Percentiles rank a stretch among this genome's conserved stretches.
These are phyloP conservation scores for Pachypanchax playfairii DNA, from an alignment of 2,113 vertebrate genomes.

Conservation along the genomic window DNA sequence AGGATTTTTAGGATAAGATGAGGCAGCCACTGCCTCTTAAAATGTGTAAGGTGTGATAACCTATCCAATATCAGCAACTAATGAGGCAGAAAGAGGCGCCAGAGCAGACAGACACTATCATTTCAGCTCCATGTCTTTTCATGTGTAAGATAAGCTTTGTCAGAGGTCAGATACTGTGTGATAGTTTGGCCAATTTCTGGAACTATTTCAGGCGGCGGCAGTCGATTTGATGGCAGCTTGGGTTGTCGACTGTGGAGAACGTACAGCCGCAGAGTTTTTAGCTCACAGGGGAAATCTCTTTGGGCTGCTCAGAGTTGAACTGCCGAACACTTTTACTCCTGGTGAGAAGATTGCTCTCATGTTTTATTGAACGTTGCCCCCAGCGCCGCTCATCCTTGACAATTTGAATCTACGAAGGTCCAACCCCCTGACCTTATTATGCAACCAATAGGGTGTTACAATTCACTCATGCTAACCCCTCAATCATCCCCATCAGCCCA, in stretches of 20 bases:
- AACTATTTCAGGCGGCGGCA: conserved; percentile 60
- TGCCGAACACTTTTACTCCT: conserved; percentile 60
- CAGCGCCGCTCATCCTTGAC: conserved; percentile 71
- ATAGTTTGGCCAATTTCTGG: conserved; percentile 71
- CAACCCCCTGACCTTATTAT: conserved; percentile 69
- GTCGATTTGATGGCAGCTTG: conserved; percentile 61
- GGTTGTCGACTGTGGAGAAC: conserved; percentile 57
- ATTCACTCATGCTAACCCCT: conserved; percentile 67
- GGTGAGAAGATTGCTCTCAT: conserved; percentile 77
- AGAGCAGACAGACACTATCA: conserved; percentile 61
- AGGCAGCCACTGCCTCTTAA: conserved; percentile 41
- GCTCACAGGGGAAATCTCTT: conserved; percentile 78
- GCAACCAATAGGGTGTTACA: conserved; percentile 66
- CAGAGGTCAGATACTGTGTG: conserved; percentile 69
- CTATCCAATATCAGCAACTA: conserved; percentile 70
- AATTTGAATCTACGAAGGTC: conserved; percentile 70
- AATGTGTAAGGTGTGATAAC: conserved; percentile 67
- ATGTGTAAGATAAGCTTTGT: conserved; percentile 68
- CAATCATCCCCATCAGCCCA: conserved; percentile 64
- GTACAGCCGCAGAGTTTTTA: conserved; percentile 57
- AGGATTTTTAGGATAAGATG: conserved; percentile 49
- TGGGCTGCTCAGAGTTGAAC: conserved; percentile 62
- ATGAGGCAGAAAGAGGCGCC: conserved; percentile 70
- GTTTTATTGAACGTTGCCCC: conserved; percentile 77
- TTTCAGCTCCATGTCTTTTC: conserved; percentile 63